phyloP scores from a whole-genome alignment of 2,797 vertebrate species.

The Simalia tracyae region DNA sequence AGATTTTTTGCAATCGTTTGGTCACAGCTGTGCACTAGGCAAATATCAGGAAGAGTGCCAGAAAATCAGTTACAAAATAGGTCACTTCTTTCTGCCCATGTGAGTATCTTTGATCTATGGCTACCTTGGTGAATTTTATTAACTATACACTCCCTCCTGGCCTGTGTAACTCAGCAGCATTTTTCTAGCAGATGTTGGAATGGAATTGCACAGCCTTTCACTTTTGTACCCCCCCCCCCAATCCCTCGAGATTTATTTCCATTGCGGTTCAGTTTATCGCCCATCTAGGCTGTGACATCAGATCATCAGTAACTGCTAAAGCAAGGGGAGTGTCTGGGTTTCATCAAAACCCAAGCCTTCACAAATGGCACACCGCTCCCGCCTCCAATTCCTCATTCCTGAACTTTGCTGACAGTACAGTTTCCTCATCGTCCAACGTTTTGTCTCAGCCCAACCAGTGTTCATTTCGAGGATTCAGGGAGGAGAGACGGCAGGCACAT shows the following conservation, averaged over 20 bases:
- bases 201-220: slow-evolving; percentile 24
- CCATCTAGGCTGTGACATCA: neutral
- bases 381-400: slow-evolving; percentile 18
- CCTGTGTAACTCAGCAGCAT: neutral
- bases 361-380: neutral
- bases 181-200: slow-evolving; percentile 11
- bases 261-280: slow-evolving; percentile 34
- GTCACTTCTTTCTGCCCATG: neutral
- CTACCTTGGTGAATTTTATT: neutral
- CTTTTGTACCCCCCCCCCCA: neutral
- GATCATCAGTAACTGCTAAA: slow-evolving; percentile 37
- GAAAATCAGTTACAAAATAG: neutral
- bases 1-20: slow-evolving; percentile 2
- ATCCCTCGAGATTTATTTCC: slow-evolving; percentile 48
- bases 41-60: slow-evolving; percentile 6
- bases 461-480: neutral
- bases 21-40: neutral
- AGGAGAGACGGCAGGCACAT: neutral
- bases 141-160: neutral
- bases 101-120: neutral
- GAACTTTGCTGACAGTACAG: slow-evolving; percentile 24
- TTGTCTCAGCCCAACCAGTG: neutral
- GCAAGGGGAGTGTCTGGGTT: slow-evolving; percentile 16
- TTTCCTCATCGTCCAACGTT: slow-evolving; percentile 24
- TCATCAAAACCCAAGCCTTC: slow-evolving; percentile 29